Evolutionary conservation across 2,113 vertebrate genomes (phyloP).

Genomic region (Vulpes ferrilata): DNA sequence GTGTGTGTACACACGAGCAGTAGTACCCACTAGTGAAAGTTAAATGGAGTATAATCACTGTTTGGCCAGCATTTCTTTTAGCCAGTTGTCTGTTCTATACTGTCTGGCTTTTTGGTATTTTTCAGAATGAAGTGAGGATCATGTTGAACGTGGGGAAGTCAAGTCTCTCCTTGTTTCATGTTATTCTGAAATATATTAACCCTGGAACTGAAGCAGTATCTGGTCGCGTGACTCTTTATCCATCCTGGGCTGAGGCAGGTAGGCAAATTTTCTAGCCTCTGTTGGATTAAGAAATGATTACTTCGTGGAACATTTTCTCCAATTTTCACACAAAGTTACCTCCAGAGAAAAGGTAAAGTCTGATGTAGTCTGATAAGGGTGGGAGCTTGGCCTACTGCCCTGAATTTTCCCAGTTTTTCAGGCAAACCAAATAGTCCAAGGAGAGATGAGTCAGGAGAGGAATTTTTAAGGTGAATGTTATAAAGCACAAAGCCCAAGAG

Average conservation of each 20-base stretch:
- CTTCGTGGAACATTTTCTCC: not conserved
- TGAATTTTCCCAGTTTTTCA: constrained; percentile 16
- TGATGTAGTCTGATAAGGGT: not conserved
- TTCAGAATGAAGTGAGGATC: constrained; percentile 95
- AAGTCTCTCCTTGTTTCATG: constrained; percentile 88
- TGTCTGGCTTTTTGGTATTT: constrained; percentile 80
- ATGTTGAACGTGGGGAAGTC: constrained; percentile 91
- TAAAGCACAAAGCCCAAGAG: not conserved
- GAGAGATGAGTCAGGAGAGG: not conserved
- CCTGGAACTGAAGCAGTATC: constrained; percentile 86
- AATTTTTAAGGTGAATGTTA: not conserved
- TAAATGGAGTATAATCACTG: constrained; percentile 59
- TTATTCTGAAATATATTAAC: constrained; percentile 95
- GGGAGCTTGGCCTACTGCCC: not conserved
- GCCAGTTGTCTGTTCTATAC: constrained; percentile 66
- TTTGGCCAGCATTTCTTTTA: constrained; percentile 78
- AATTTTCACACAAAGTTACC: not conserved
- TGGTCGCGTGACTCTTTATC: constrained; percentile 89
- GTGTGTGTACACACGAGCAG: not conserved
- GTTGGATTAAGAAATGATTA: constrained; percentile 1
- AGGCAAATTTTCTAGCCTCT: constrained; percentile 78
- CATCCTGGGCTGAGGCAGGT: constrained; percentile 89
- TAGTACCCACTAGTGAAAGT: not conserved
- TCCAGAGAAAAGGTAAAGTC: not conserved
- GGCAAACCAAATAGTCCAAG: not conserved